Percentiles rank a stretch among this genome's conserved stretches.
Evolutionary conservation across 2,113 vertebrate genomes (phyloP).

Genomic region (Marcusenius ussheri): DNA sequence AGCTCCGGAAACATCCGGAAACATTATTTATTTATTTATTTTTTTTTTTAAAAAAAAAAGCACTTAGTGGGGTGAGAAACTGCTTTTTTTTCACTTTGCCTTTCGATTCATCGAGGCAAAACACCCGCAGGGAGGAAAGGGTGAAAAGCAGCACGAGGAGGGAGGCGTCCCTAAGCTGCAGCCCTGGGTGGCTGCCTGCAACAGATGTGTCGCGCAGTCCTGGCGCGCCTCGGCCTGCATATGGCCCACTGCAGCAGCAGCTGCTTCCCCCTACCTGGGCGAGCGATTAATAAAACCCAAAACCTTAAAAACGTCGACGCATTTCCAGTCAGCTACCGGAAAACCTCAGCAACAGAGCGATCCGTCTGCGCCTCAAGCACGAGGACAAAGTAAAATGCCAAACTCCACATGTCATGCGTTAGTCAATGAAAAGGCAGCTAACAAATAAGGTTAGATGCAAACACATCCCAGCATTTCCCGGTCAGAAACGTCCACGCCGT

Average conservation of each 20-base stretch:
- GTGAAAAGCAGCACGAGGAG: background rate
- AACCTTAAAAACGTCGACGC: background rate
- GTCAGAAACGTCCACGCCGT: background rate
- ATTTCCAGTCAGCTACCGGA: background rate
- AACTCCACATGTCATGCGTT: background rate
- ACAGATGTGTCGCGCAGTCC: slow-evolving; percentile 12
- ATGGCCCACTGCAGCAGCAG: background rate
- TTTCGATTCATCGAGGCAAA: background rate
- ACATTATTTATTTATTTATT: too few relatives aligned
- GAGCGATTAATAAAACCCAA: slow-evolving; percentile 14
- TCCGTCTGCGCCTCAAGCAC: background rate
- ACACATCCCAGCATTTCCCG: background rate
- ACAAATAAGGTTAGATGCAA: background rate
- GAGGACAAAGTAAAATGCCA: background rate
- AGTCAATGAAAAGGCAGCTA: background rate
- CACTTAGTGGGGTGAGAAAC: background rate
- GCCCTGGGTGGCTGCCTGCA: background rate
- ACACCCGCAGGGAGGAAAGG: background rate
- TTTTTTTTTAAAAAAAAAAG: background rate
- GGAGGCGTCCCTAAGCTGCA: background rate
- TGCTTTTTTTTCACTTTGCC: background rate
- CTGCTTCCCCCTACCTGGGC: slow-evolving; percentile 14
- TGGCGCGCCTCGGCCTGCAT: background rate
- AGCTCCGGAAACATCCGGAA: background rate
- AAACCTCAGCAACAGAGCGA: background rate